phyloP scores from a whole-genome alignment of 1,140 invertebrate species.

The Cheumatopsyche charites region DNA sequence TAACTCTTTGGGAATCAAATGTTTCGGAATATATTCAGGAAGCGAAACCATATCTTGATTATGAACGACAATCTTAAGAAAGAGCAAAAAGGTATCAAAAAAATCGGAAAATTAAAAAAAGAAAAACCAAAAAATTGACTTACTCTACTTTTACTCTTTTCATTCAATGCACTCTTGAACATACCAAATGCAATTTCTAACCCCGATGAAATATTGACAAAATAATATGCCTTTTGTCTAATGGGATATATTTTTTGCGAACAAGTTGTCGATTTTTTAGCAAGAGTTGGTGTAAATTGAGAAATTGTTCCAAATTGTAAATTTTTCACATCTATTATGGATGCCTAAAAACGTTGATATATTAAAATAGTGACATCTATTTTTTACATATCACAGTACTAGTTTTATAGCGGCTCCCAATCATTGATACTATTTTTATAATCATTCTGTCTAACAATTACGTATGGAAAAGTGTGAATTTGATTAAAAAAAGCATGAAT shows the following conservation, averaged over 20 bases:
- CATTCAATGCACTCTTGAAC: constrained; percentile 56
- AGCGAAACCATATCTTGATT: no score
- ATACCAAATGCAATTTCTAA: constrained; percentile 58
- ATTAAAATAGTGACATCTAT: not conserved
- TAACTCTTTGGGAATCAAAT: constrained; percentile 63
- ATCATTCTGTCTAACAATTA: no score
- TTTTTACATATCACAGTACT: no score
- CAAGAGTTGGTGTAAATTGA: constrained; percentile 57
- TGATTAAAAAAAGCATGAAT: no score
- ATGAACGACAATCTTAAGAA: no score
- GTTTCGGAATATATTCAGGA: constrained; percentile 58
- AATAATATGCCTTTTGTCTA: constrained; percentile 55
- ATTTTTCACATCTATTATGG: constrained; percentile 57
- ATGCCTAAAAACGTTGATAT: constrained; percentile 48
- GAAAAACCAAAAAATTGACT: no score
- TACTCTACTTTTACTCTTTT: constrained; percentile 59
- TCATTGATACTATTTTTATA: no score
- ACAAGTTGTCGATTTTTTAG: constrained; percentile 57
- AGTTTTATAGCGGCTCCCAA: not conserved
- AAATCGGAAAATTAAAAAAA: no score
- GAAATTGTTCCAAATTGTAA: constrained; percentile 53
- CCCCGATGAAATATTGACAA: constrained; percentile 55
- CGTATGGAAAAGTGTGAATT: no score
- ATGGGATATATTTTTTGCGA: constrained; percentile 60
- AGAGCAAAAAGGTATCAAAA: no score